phyloP scores from a whole-genome alignment of 1,140 invertebrate genomes.

The Drepana arcuata region DNA sequence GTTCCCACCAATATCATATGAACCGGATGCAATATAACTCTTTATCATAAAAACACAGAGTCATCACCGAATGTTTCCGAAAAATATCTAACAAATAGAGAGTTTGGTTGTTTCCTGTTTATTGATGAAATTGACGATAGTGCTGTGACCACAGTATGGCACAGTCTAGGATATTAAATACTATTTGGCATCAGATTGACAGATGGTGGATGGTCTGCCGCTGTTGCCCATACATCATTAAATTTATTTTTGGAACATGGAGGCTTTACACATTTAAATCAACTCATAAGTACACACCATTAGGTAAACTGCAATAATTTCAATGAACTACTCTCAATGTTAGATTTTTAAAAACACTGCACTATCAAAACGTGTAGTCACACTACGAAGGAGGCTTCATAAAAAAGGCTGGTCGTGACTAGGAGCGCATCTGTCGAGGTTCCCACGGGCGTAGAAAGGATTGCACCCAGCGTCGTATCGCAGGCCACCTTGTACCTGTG shows the following conservation, averaged over 20 bases:
- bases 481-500: neutral
- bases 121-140: slow-evolving; percentile 31
- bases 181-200: too few species aligned
- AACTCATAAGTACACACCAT: too few species aligned
- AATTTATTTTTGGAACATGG: too few species aligned
- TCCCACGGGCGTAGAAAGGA: slow-evolving; percentile 59
- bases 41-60: slow-evolving; percentile 19
- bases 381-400: slow-evolving; percentile 20
- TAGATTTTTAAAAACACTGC: neutral
- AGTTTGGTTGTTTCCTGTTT: slow-evolving; percentile 32
- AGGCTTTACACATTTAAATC: too few species aligned
- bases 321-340: too few species aligned
- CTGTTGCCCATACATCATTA: too few species aligned
- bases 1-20: slow-evolving; percentile 41
- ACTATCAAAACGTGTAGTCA: slow-evolving; percentile 2
- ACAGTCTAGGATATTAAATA: too few species aligned
- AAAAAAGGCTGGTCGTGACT: slow-evolving; percentile 42
- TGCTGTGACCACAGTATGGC: too few species aligned
- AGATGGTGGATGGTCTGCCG: too few species aligned
- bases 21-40: slow-evolving; percentile 36
- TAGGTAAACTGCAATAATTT: too few species aligned
- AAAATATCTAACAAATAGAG: slow-evolving; percentile 21
- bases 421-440: slow-evolving; percentile 53
- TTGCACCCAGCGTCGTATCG: slow-evolving; percentile 19
- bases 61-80: slow-evolving; percentile 21